Evolutionary conservation across 2,113 vertebrate species (phyloP).

Genomic region (Arenaria interpres): DNA sequence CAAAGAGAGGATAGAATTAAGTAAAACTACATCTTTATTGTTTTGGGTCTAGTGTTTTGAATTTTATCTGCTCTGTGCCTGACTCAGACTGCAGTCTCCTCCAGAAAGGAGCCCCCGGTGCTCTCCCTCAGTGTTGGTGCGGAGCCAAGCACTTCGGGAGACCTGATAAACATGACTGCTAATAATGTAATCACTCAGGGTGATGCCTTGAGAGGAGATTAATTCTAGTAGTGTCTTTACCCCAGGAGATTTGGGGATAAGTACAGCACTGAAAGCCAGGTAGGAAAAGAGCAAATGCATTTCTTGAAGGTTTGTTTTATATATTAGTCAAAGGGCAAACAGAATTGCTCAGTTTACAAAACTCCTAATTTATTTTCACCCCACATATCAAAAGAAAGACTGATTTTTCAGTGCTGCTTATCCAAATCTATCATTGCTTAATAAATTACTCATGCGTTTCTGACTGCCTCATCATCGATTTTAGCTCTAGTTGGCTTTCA

Average conservation of each 20-base stretch:
- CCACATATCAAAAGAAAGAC: not conserved
- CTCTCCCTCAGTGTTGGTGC: not conserved
- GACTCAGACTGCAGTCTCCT: not conserved
- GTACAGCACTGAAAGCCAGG: not conserved
- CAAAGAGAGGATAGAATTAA: not conserved
- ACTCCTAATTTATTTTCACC: not conserved
- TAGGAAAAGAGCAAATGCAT: not conserved
- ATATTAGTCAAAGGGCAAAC: not conserved
- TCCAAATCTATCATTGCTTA: constrained; percentile 33
- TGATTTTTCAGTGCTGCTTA: constrained; percentile 14
- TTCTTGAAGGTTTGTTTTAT: not conserved
- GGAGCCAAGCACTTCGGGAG: not conserved
- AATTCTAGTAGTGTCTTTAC: not conserved
- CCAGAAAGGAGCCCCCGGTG: not conserved
- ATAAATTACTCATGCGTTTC: constrained; percentile 61
- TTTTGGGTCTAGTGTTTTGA: not conserved
- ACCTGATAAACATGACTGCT: not conserved
- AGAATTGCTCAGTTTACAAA: constrained; percentile 22
- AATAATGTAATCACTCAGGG: not conserved
- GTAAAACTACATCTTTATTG: not conserved
- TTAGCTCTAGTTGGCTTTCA: constrained; percentile 25
- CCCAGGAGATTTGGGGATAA: not conserved
- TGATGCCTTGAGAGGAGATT: not conserved
- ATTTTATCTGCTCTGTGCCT: not conserved
- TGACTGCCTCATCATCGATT: constrained; percentile 21